Evolutionary conservation across 1,140 invertebrate species (phyloP).

Genomic region (Branchinecta lynchi): DNA sequence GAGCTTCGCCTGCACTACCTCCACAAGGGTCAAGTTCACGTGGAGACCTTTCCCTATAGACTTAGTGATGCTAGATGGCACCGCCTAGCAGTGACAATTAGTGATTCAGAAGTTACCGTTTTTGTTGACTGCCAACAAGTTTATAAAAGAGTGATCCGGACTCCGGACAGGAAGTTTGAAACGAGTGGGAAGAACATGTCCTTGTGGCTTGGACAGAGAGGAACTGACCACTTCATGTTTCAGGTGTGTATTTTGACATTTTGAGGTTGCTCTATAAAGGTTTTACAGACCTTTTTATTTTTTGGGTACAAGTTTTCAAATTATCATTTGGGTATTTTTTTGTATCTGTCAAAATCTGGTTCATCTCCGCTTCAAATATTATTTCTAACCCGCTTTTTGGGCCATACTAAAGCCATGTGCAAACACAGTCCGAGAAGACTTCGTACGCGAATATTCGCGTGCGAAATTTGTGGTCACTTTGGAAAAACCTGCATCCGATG

Average conservation of each 20-base stretch:
- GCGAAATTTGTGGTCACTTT: no score
- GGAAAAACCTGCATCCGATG: no score
- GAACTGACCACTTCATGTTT: constrained; percentile 64
- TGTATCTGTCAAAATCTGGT: no score
- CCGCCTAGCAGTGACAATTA: constrained; percentile 61
- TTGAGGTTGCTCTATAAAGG: no score
- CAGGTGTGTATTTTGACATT: constrained; percentile 44
- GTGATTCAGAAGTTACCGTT: constrained; percentile 60
- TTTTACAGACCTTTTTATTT: no score
- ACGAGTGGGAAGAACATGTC: constrained; percentile 37
- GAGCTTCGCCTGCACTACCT: constrained; percentile 47
- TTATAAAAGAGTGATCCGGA: constrained; percentile 51
- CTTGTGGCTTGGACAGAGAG: constrained; percentile 73
- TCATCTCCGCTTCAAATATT: no score
- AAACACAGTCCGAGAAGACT: no score
- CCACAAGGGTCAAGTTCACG: constrained; percentile 43
- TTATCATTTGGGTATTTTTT: no score
- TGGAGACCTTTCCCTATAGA: constrained; percentile 69
- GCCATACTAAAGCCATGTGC: no score
- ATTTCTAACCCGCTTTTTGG: no score
- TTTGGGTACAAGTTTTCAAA: no score
- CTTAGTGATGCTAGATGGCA: constrained; percentile 74
- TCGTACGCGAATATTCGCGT: no score
- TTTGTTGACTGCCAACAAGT: constrained; percentile 69
- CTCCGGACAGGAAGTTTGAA: constrained; percentile 54